Conservation (phyloP, 2,888 invertebrate species). For the Siphonodentalium dalli region DNA sequence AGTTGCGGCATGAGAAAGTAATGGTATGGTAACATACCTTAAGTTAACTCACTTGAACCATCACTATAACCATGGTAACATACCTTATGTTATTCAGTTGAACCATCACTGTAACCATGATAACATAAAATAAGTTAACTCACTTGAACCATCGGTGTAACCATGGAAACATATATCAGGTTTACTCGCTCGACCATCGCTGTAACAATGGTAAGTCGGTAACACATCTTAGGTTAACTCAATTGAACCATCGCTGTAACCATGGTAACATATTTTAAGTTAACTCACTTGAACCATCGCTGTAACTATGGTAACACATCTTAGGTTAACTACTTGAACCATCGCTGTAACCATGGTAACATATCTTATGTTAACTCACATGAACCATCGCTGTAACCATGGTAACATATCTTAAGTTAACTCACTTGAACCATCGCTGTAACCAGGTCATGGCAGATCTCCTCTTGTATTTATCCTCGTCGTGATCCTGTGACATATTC, state of each 20-base stretch:
- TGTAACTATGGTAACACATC: no score
- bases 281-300: conserved; percentile 55
- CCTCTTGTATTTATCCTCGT: conserved; percentile 94
- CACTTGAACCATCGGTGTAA: no score
- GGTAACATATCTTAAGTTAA: conserved; percentile 35
- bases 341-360: not conserved
- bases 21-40: no score
- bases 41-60: no score
- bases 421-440: conserved; percentile 86
- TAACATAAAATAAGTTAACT: no score
- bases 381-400: conserved; percentile 78
- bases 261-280: no score
- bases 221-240: conserved; percentile 61
- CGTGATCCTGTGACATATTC: conserved; percentile 73
- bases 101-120: no score
- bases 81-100: no score
- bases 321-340: no score
- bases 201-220: conserved; percentile 86
- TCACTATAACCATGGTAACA: no score
- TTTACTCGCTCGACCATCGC: conserved; percentile 82
- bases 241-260: no score
- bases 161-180: not conserved
- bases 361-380: conserved; percentile 69
- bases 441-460: conserved; percentile 90
- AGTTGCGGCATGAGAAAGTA: no score